A percentile compares a stretch with the other conserved stretches of the same genome.
Conservation (phyloP, 1,140 invertebrate genomes). For the Ctenoplectra terminalis region DNA sequence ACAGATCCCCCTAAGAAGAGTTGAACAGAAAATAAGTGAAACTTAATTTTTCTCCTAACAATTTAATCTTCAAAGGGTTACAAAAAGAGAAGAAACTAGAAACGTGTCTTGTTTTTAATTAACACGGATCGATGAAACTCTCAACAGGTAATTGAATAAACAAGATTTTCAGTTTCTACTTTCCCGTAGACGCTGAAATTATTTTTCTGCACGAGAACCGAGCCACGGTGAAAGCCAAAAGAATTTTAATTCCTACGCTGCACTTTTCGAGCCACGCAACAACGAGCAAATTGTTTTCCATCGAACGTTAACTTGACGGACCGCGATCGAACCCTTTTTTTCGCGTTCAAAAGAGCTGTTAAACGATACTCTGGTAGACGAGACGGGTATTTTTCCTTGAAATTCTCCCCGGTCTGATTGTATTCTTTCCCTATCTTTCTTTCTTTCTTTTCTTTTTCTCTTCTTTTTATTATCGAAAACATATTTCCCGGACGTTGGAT, state of each 20-base stretch:
- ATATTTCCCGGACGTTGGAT: slow-evolving; percentile 29
- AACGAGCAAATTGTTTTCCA: slow-evolving; percentile 1
- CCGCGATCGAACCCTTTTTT: not conserved
- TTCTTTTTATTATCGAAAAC: slow-evolving; percentile 33
- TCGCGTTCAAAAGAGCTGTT: not conserved
- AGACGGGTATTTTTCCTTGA: not conserved
- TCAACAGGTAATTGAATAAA: no score
- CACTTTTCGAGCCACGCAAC: not conserved
- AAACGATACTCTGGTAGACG: not conserved
- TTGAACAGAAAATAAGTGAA: no score
- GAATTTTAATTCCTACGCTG: not conserved
- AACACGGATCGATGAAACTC: not conserved
- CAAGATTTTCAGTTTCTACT: not conserved
- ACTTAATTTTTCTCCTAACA: no score
- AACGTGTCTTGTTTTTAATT: not conserved
- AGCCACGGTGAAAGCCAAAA: not conserved
- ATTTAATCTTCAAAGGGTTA: no score
- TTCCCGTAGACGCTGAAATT: not conserved
- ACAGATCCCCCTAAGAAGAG: no score
- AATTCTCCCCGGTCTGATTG: slow-evolving; percentile 12
- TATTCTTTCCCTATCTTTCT: not conserved
- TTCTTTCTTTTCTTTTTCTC: no score
- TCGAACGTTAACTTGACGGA: slow-evolving; percentile 1
- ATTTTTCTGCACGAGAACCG: not conserved
- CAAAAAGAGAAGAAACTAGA: not conserved